These are phyloP conservation scores for Temnopleurus reevesii DNA, from an alignment of 53 echinoderm and acorn worm species.

Conservation along the genomic window DNA sequence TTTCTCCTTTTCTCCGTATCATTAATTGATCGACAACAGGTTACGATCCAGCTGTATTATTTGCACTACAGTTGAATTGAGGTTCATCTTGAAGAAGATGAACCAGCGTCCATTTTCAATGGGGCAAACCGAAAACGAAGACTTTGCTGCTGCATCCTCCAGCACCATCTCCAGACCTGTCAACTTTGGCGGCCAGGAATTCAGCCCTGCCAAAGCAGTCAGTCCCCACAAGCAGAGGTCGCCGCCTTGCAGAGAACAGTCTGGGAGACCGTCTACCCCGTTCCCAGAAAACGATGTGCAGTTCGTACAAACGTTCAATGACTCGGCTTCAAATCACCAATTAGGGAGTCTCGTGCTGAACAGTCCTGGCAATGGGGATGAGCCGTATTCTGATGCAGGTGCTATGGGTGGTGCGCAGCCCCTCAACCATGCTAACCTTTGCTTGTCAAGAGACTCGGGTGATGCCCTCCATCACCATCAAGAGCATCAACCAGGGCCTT, in stretches of 20 bases:
- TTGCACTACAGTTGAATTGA: not conserved
- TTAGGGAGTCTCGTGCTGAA: not conserved
- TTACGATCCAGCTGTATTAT: too few relatives aligned
- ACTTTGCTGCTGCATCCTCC: not conserved
- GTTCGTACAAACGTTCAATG: slow-evolving; percentile 6
- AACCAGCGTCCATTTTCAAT: slow-evolving; percentile 34
- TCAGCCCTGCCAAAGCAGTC: slow-evolving; percentile 18
- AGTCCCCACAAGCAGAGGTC: slow-evolving; percentile 16
- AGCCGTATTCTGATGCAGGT: not conserved
- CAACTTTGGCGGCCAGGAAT: slow-evolving; percentile 41
- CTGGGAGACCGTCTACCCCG: slow-evolving; percentile 46
- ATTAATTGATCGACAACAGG: too few relatives aligned
- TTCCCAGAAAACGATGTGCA: slow-evolving; percentile 54
- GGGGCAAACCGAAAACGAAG: slow-evolving; percentile 51
- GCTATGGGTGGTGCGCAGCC: not conserved
- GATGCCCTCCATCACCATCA: not conserved
- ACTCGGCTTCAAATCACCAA: not conserved
- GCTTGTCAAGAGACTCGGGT: not conserved
- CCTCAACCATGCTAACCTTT: not conserved
- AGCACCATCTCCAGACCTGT: not conserved
- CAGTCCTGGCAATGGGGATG: not conserved
- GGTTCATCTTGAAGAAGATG: slow-evolving; percentile 36
- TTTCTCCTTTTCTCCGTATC: too few relatives aligned
- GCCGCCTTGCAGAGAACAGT: not conserved
- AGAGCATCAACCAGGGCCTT: not conserved